phyloP scores from a whole-genome alignment of 1,140 invertebrate genomes.

The Lepidurus apus region DNA sequence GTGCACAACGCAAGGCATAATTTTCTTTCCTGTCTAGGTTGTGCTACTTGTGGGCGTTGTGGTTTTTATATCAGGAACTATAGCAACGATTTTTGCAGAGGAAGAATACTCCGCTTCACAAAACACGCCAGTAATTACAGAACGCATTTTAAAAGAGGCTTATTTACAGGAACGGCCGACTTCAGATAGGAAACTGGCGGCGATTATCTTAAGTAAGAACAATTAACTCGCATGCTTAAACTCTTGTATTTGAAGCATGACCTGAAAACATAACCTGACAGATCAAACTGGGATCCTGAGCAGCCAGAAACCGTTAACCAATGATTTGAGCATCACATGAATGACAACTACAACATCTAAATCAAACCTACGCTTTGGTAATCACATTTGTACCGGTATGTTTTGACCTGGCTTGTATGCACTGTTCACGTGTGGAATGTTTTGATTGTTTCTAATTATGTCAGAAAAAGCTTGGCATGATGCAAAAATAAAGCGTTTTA shows the following conservation, averaged over 20 bases:
- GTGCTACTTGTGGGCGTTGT: constrained; percentile 24
- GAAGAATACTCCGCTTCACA: constrained; percentile 30
- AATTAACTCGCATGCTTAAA: background rate
- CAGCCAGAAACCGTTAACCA: too few species aligned
- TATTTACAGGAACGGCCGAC: background rate
- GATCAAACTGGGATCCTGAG: background rate
- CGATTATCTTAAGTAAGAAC: background rate
- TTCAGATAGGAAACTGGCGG: background rate
- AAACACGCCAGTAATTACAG: background rate
- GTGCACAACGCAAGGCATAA: background rate
- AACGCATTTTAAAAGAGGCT: background rate
- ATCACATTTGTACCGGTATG: too few species aligned
- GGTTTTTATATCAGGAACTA: constrained; percentile 26
- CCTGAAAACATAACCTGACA: background rate
- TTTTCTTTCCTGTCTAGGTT: background rate
- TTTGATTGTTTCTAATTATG: too few species aligned
- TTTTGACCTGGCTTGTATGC: too few species aligned
- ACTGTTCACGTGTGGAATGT: too few species aligned
- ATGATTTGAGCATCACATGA: too few species aligned
- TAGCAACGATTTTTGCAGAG: constrained; percentile 32
- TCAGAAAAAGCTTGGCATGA: background rate
- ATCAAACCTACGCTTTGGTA: too few species aligned
- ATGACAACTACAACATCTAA: too few species aligned
- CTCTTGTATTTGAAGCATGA: background rate
- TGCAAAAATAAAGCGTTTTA: background rate